phyloP scores from a whole-genome alignment of 2,113 vertebrate species.

The Neofelis nebulosa region DNA sequence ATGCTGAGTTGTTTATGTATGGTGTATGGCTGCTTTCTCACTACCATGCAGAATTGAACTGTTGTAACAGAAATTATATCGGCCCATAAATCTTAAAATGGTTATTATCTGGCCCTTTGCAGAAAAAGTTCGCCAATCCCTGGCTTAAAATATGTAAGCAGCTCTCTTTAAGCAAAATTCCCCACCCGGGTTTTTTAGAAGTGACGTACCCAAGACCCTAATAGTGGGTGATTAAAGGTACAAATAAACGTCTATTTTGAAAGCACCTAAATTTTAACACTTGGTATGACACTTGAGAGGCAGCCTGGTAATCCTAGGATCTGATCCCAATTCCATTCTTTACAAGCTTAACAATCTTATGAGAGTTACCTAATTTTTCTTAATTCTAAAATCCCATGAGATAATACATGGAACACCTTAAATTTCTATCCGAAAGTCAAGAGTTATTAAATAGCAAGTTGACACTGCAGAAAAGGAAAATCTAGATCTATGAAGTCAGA shows the following conservation, averaged over 20 bases:
- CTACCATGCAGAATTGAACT: neutral
- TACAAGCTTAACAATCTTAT: neutral
- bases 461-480: neutral
- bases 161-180: neutral
- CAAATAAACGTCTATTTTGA: neutral
- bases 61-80: neutral
- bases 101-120: neutral
- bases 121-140: neutral
- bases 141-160: neutral
- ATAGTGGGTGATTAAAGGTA: neutral
- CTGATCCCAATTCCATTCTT: neutral
- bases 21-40: neutral
- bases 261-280: neutral
- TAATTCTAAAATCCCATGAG: neutral
- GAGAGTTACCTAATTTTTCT: neutral
- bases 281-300: neutral
- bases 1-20: neutral
- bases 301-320: neutral
- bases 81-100: neutral
- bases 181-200: neutral
- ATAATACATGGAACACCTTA: neutral
- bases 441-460: neutral
- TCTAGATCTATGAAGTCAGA: neutral
- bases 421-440: neutral
- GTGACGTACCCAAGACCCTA: neutral